Conservation (phyloP, 2,797 vertebrate species). For the Gymnoscopelus braueri region DNA sequence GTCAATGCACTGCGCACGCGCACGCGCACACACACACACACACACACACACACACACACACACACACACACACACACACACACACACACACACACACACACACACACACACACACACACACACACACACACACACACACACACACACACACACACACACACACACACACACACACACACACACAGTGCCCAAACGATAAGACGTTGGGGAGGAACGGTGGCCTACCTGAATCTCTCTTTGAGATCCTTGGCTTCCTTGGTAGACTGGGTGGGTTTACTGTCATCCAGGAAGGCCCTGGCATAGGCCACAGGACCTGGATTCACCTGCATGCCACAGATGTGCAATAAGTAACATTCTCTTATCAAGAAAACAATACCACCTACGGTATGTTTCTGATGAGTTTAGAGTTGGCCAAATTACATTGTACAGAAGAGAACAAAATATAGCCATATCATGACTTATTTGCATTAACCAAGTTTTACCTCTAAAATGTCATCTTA, state of each 20-base stretch:
- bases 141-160: neutral
- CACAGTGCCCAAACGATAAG: too few relatives aligned
- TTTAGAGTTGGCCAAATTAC: neutral
- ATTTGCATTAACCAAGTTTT: too few relatives aligned
- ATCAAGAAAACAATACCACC: slow-evolving; percentile 13
- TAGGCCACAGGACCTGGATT: slow-evolving; percentile 90
- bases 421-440: too few relatives aligned
- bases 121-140: slow-evolving; percentile 3
- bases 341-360: too few relatives aligned
- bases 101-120: slow-evolving; percentile 5
- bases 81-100: neutral
- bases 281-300: slow-evolving; percentile 87
- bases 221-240: slow-evolving; percentile 87
- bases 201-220: neutral
- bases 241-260: slow-evolving; percentile 87
- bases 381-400: neutral
- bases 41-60: neutral
- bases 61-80: neutral
- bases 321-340: slow-evolving; percentile 73
- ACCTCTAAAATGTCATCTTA: too few relatives aligned
- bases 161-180: too few relatives aligned
- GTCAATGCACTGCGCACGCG: too few relatives aligned
- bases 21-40: too few relatives aligned
- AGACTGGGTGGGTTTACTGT: slow-evolving; percentile 81
- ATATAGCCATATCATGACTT: too few relatives aligned